phyloP scores from a whole-genome alignment of 2,113 vertebrate species.

The Gorsachius goisagi region DNA sequence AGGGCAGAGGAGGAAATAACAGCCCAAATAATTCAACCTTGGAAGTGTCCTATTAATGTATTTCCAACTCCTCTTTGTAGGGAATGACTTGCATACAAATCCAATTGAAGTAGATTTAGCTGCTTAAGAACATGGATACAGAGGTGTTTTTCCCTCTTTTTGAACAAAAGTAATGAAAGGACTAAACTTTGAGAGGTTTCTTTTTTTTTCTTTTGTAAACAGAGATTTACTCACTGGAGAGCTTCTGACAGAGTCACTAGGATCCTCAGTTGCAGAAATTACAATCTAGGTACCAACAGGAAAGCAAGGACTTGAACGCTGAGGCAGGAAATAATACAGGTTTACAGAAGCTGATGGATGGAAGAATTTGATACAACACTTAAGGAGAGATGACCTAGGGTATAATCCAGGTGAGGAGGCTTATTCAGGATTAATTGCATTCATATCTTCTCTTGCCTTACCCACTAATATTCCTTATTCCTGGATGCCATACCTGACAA shows the following conservation, averaged over 20 bases:
- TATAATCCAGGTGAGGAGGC: background rate
- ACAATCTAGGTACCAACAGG: background rate
- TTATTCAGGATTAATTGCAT: background rate
- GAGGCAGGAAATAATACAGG: background rate
- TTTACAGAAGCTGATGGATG: background rate
- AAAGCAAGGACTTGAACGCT: background rate
- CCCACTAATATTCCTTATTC: background rate
- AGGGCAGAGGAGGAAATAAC: slow-evolving; percentile 4
- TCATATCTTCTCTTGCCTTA: background rate
- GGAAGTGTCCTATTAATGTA: background rate
- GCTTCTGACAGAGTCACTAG: background rate
- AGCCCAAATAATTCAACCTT: slow-evolving; percentile 15
- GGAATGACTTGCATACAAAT: slow-evolving; percentile 21
- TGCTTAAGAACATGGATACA: background rate
- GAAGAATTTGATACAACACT: background rate
- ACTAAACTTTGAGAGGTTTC: background rate
- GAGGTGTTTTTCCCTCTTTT: background rate
- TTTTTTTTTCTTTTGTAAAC: background rate
- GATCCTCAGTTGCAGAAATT: background rate
- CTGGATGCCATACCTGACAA: background rate
- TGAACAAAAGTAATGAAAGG: background rate
- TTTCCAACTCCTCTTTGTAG: slow-evolving; percentile 9
- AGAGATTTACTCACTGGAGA: background rate
- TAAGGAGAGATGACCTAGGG: background rate
- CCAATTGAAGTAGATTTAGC: background rate